Evolutionary conservation across 2,888 invertebrate genomes (phyloP).

Genomic region (Bellardia bayeri): DNA sequence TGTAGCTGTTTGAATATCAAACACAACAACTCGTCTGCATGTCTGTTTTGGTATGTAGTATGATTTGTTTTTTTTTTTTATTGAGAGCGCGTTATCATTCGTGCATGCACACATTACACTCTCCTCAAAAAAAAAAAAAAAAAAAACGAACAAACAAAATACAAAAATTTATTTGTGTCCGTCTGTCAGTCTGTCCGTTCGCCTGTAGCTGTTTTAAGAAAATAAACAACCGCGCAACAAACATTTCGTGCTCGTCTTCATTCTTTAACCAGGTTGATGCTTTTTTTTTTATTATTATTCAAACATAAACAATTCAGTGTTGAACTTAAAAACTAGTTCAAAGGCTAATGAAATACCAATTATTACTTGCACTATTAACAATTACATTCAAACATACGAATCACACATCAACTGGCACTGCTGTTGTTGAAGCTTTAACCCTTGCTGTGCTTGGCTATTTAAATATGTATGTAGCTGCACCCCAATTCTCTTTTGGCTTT

Average conservation of each 20-base stretch:
- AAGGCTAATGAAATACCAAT: conserved; percentile 64
- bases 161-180: background rate
- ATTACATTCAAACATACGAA: conserved; percentile 1
- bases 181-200: conserved; percentile 20
- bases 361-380: conserved; percentile 20
- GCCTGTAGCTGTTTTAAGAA: conserved; percentile 1
- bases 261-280: conserved; percentile 47
- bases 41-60: conserved; percentile 50
- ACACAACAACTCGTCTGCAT: conserved; percentile 51
- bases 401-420: conserved; percentile 38
- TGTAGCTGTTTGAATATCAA: conserved; percentile 26
- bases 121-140: conserved; percentile 27
- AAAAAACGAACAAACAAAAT: conserved; percentile 4
- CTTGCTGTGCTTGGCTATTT: conserved; percentile 21
- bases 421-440: conserved; percentile 41
- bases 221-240: conserved; percentile 34
- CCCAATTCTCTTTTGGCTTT: conserved; percentile 19
- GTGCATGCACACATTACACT: conserved; percentile 36
- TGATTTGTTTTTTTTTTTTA: too few species aligned
- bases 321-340: conserved; percentile 56
- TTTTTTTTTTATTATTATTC: conserved; percentile 17
- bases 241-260: background rate
- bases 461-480: background rate
- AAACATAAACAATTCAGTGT: conserved; percentile 50
- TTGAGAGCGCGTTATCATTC: conserved; percentile 31